Evolutionary conservation across 2,888 invertebrate genomes (phyloP).

Genomic region (Laothoe populi): DNA sequence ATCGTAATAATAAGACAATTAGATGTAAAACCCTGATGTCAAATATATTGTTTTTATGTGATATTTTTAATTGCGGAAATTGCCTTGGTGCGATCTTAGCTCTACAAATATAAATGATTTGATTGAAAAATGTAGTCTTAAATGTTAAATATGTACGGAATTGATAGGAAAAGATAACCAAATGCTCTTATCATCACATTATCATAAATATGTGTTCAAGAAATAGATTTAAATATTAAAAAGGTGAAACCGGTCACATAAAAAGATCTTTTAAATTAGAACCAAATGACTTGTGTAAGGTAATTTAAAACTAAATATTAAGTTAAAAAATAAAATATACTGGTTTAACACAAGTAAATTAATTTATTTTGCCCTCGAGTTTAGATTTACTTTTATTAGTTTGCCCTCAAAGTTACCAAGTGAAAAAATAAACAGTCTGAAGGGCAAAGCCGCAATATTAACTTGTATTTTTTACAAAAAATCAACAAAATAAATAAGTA

Average conservation of each 20-base stretch:
- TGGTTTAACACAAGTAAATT: no score
- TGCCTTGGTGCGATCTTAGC: not conserved
- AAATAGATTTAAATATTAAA: not conserved
- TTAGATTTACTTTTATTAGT: no score
- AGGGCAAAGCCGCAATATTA: no score
- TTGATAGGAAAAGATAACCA: not conserved
- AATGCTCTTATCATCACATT: not conserved
- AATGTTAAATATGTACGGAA: not conserved
- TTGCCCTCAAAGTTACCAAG: no score
- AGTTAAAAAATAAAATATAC: not conserved
- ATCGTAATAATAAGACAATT: no score
- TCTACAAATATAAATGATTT: not conserved
- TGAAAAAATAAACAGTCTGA: no score
- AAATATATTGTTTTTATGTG: no score
- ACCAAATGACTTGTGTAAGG: not conserved
- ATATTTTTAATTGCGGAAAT: no score
- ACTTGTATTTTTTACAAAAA: no score
- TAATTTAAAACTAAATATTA: not conserved
- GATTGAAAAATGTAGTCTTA: not conserved
- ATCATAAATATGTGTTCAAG: not conserved
- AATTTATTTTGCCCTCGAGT: no score
- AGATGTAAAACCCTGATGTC: no score
- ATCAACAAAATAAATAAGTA: no score
- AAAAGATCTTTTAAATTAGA: not conserved
- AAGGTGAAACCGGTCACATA: not conserved